Evolutionary conservation across 2,888 invertebrate species (phyloP).

Genomic region (Anticlea derivata): DNA sequence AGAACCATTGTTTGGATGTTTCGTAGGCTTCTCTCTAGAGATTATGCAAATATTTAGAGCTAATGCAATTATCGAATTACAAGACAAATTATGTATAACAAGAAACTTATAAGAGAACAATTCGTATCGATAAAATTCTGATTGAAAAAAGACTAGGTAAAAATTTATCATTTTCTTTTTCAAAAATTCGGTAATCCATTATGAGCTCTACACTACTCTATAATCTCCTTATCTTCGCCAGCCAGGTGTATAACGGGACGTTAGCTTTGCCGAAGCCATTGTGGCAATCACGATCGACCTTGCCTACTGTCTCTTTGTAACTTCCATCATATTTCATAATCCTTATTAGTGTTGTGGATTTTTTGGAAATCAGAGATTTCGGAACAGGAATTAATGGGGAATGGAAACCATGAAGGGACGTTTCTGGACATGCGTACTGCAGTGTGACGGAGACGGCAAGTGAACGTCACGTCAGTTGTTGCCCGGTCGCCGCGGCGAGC

Average conservation of each 20-base stretch:
- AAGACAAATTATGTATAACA: no score
- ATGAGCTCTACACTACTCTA: constrained; percentile 48
- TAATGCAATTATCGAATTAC: no score
- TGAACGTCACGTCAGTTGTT: constrained; percentile 73
- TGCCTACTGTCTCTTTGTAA: constrained; percentile 55
- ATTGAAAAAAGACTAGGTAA: no score
- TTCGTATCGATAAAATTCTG: no score
- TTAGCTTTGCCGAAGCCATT: constrained; percentile 56
- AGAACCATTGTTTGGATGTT: no score
- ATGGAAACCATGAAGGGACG: constrained; percentile 66
- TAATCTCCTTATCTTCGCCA: constrained; percentile 62
- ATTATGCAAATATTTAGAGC: no score
- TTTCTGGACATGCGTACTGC: constrained; percentile 79
- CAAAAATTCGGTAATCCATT: no score
- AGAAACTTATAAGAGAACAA: no score
- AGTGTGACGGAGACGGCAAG: constrained; percentile 68
- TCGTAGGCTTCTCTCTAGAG: no score
- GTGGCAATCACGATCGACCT: constrained; percentile 70
- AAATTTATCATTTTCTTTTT: no score
- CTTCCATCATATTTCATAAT: not conserved
- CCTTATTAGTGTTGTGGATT: not conserved
- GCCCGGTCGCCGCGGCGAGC: constrained; percentile 66
- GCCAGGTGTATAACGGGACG: constrained; percentile 66
- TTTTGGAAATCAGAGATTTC: constrained; percentile 35
- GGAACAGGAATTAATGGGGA: constrained; percentile 53